phyloP scores from a whole-genome alignment of 2,113 vertebrate species.

The Delphinapterus leucas region DNA sequence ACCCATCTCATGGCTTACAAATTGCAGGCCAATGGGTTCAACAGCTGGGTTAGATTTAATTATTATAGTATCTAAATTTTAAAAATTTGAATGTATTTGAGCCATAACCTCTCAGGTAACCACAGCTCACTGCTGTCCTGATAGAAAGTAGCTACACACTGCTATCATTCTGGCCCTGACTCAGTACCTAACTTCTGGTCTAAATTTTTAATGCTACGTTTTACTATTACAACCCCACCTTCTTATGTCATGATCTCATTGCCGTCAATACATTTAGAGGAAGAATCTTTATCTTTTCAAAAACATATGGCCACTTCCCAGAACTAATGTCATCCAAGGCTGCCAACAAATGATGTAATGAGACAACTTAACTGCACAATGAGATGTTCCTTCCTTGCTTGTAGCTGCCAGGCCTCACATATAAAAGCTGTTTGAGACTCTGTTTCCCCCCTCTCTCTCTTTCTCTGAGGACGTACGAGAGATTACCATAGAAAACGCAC shows the following conservation, averaged over 20 bases:
- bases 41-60: background rate
- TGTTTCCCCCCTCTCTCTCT: background rate
- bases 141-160: background rate
- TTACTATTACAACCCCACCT: background rate
- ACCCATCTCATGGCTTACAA: background rate
- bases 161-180: background rate
- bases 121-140: background rate
- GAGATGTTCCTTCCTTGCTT: background rate
- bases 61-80: background rate
- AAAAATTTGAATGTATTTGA: background rate
- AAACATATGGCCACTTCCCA: conserved; percentile 59
- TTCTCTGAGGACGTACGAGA: background rate
- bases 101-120: background rate
- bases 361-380: conserved; percentile 46
- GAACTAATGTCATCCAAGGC: conserved; percentile 48
- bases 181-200: background rate
- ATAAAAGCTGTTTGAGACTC: background rate
- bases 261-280: conserved; percentile 37
- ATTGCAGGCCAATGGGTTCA: background rate
- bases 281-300: conserved; percentile 59
- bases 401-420: conserved; percentile 3
- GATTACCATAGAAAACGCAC: background rate
- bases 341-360: conserved; percentile 65
- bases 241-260: conserved; percentile 60
- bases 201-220: background rate